phyloP scores from a whole-genome alignment of 2,113 vertebrate species.

The Esox niger region DNA sequence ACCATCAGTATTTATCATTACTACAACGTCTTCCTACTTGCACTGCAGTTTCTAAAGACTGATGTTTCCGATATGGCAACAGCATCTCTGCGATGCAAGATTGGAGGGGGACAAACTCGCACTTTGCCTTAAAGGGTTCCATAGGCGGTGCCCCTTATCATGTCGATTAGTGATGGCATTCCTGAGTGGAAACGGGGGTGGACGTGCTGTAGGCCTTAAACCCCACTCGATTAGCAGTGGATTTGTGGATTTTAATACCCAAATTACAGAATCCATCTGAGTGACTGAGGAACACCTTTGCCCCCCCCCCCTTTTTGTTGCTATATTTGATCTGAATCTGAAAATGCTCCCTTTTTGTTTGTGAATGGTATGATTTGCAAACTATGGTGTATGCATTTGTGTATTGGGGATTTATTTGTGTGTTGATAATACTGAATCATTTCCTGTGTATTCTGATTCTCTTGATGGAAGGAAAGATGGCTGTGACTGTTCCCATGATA shows the following conservation, averaged over 20 bases:
- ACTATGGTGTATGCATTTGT: constrained; percentile 5
- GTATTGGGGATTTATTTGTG: neutral
- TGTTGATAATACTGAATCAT: constrained; percentile 11
- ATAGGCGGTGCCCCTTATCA: neutral
- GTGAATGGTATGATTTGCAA: constrained; percentile 1
- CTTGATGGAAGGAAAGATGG: neutral
- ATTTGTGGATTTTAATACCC: constrained; percentile 1
- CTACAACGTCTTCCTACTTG: constrained; percentile 66
- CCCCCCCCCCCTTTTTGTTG: neutral
- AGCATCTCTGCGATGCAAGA: neutral
- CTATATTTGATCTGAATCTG: neutral
- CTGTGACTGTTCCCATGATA: constrained; percentile 23
- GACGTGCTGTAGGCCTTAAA: constrained; percentile 44
- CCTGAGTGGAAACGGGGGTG: neutral
- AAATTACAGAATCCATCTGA: neutral
- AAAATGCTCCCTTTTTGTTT: constrained; percentile 8
- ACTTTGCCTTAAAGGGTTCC: neutral
- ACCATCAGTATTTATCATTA: constrained; percentile 10
- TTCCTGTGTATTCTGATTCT: constrained; percentile 9
- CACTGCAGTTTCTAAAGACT: constrained; percentile 25
- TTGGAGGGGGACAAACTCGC: neutral
- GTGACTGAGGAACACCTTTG: constrained; percentile 1
- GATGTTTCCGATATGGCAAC: neutral
- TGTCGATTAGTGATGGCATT: constrained; percentile 1
- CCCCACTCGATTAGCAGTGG: constrained; percentile 3